These are phyloP conservation scores for Pardalotus punctatus DNA, from an alignment of 2,113 vertebrate species.

Conservation along the genomic window DNA sequence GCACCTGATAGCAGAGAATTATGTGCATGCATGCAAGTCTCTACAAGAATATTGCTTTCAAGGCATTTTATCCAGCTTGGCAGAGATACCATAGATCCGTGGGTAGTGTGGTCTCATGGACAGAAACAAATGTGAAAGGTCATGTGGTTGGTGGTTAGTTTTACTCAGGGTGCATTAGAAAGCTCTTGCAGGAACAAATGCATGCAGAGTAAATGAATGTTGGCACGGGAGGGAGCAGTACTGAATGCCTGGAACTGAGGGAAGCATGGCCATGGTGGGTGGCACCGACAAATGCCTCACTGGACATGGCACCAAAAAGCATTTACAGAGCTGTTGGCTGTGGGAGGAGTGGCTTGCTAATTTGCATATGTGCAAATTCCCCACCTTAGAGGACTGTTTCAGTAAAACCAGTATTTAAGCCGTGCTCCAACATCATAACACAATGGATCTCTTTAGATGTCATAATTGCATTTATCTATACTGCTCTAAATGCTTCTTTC, in stretches of 20 bases:
- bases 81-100: not conserved
- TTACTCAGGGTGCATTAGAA: not conserved
- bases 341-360: not conserved
- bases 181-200: not conserved
- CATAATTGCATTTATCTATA: not conserved
- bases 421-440: not conserved
- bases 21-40: not conserved
- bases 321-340: not conserved
- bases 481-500: not conserved
- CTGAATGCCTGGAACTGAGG: not conserved
- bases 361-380: not conserved
- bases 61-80: not conserved
- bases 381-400: not conserved
- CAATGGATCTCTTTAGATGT: not conserved
- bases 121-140: not conserved
- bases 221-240: not conserved
- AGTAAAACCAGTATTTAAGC: not conserved
- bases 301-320: not conserved
- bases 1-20: not conserved
- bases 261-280: accelerated
- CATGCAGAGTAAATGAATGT: not conserved
- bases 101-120: not conserved
- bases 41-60: not conserved
- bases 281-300: not conserved
- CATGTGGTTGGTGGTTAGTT: not conserved